Evolutionary conservation across 2,113 vertebrate species (phyloP), one percentile per base, ranked within the genome.

Genomic region (Chiloscyllium plagiosum): DNA sequence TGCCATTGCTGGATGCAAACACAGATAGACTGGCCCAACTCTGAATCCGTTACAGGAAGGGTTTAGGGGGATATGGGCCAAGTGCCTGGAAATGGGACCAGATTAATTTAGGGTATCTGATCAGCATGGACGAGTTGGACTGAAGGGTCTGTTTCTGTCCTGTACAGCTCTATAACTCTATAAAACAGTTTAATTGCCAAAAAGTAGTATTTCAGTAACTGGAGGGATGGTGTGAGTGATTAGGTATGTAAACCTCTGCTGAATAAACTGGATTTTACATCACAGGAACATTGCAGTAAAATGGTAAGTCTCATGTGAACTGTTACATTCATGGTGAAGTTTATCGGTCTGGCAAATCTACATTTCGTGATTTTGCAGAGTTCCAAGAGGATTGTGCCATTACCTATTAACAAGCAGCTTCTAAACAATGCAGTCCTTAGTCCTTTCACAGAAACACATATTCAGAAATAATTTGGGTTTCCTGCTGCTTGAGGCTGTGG

Each of bases 381-480:
- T 83, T 42, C 37, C n/a, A 42, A 83, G 12, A 19, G 50, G 29
- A 4, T 90, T 56, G 26, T 61, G 26, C 8, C n/a, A n/a, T 92
- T 92, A 65, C 52, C 89, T 65, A 65, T 37, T 92, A 92, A 66
- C 89, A 66, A 92, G 61, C 37, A 37, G 56, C 15, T 83, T 65
- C 50, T 26, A 19, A 89, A 17, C 26, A 90, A 90, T 90, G 87
- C 26, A 0, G 0, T 6, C 2, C 0, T n/a, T 33, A 37, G 61
- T 66, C 89, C 22, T n/a, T 66, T 6, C 1, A 26, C 47, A 42
- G 37, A 47, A 83, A 83, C 37, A 83, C 19, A 89, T 56, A n/a
- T 65, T 90, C 87, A 92, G 56, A n/a, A 92, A 92, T 66, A 92
- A 37, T n/a, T 92, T n/a, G 33, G 13, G 29, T 92, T 66, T 92